phyloP scores from a whole-genome alignment of 1,140 invertebrate genomes.

The Drosophila jambulina region DNA sequence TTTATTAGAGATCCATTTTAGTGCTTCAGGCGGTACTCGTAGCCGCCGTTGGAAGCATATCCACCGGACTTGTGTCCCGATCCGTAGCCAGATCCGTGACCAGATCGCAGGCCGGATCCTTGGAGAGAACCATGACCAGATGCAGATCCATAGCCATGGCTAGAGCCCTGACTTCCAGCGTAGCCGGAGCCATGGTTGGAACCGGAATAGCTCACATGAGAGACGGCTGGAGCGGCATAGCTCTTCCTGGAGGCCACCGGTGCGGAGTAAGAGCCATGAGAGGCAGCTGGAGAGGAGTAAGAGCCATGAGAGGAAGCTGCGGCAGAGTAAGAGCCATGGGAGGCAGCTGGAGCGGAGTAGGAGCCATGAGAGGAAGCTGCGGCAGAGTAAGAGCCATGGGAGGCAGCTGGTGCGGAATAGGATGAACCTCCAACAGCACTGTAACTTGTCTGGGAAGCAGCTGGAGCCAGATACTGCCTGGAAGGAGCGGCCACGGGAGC shows the following conservation, averaged over 20 bases:
- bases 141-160: slow-evolving; percentile 20
- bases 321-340: slow-evolving; percentile 11
- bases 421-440: background rate
- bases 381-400: slow-evolving; percentile 3
- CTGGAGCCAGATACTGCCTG: slow-evolving; percentile 51
- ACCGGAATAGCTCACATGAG: slow-evolving; percentile 33
- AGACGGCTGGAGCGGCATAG: slow-evolving; percentile 38
- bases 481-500: slow-evolving; percentile 45
- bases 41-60: slow-evolving; percentile 60
- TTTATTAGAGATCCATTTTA: slow-evolving; percentile 32
- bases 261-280: slow-evolving; percentile 20
- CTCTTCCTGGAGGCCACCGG: slow-evolving; percentile 14
- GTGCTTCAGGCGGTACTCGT: slow-evolving; percentile 59
- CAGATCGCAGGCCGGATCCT: slow-evolving; percentile 13
- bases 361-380: slow-evolving; percentile 25
- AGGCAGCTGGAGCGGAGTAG: slow-evolving; percentile 18
- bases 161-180: slow-evolving; percentile 5
- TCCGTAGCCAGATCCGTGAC: slow-evolving; percentile 5
- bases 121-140: slow-evolving; percentile 11
- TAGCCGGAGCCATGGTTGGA: slow-evolving; percentile 33
- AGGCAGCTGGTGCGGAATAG: background rate
- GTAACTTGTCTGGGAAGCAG: background rate
- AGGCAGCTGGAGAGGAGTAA: slow-evolving; percentile 24
- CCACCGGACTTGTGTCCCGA: slow-evolving; percentile 25
- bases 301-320: slow-evolving; percentile 3